Conservation (phyloP, 2,888 invertebrate species). For the Drosophila lutescens region DNA sequence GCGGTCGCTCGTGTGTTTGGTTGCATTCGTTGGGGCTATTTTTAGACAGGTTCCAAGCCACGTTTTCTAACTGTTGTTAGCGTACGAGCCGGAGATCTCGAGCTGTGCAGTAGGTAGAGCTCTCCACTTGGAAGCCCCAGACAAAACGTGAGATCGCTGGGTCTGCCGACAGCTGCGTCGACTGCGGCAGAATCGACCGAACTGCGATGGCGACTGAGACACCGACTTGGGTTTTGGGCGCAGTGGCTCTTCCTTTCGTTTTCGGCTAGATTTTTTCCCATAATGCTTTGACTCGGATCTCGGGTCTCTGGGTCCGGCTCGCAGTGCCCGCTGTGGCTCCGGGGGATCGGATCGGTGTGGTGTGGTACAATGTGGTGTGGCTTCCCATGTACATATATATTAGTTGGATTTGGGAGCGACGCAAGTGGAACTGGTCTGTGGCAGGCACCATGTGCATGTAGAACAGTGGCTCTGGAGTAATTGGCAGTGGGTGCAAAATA, state of each 20-base stretch:
- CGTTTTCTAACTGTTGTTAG: slow-evolving; percentile 83
- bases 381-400: slow-evolving; percentile 54
- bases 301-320: slow-evolving; percentile 37
- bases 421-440: slow-evolving; percentile 79
- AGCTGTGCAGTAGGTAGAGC: neutral
- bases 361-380: slow-evolving; percentile 23
- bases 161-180: slow-evolving; percentile 11
- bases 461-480: slow-evolving; percentile 13
- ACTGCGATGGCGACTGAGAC: slow-evolving; percentile 10
- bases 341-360: slow-evolving; percentile 28
- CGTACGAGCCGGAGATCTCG: slow-evolving; percentile 54
- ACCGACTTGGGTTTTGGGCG: slow-evolving; percentile 54
- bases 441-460: slow-evolving; percentile 55
- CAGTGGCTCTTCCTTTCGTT: slow-evolving; percentile 84
- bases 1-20: slow-evolving; percentile 24
- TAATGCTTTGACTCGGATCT: slow-evolving; percentile 69
- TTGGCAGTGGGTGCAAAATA: neutral
- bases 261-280: slow-evolving; percentile 82
- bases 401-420: slow-evolving; percentile 79
- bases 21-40: slow-evolving; percentile 79
- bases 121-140: slow-evolving; percentile 37
- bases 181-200: slow-evolving; percentile 34
- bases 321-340: slow-evolving; percentile 10
- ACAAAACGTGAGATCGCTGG: slow-evolving; percentile 76
- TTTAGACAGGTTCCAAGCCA: slow-evolving; percentile 83